Evolutionary conservation across 2,888 invertebrate species (phyloP), one percentile per base, ranked within the genome.

Genomic region (Scaptomyza tumidula): DNA sequence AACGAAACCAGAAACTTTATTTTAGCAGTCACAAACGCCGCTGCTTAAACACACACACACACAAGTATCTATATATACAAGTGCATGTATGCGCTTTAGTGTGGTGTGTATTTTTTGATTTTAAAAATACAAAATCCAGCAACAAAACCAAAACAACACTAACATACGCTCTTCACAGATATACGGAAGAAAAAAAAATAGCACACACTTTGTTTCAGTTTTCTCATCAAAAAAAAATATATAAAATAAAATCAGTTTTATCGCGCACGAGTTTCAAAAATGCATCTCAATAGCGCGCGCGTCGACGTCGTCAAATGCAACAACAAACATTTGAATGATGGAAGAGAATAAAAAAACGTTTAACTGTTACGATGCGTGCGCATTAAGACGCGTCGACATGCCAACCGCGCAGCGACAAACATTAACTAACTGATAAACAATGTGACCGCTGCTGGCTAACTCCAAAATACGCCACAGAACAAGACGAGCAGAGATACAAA

Each of bases 1-100:
- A 58, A 63, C 70, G 73, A 81, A 80, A 80, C 81, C 78, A 81
- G 78, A 80, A 80, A 79, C 77, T 78, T 78, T 73, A 2, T 75
- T 39, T 75, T 64, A 76, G 68, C 68, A 68, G 50, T 64, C 63
- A 43, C 55, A 75, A 52, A 64, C 76, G 35, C 63, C 59, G 76
- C 64, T 71, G 58, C 54, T 65, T 59, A 56, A 39, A 52, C 31
- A 78, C 27, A 53, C 16, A 54, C 29, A 46, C n/a, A 61, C 9
- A 57, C 33, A 43, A 2, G 24, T 16, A 52, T 2, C 46, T 24
- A 43, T 49, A 9, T 63, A 45, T 63, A 45, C 53, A 56, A 44
- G 44, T 71, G 64, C 61, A 65, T 41, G 37, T 56, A 52, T 78
- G 64, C 45, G 60, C 53, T 52, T 71, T 49, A 27, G 10, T 33